Percentiles rank a stretch among this genome's conserved stretches.
phyloP scores from a whole-genome alignment of 1,140 invertebrate species.

The Zophobas morio region DNA sequence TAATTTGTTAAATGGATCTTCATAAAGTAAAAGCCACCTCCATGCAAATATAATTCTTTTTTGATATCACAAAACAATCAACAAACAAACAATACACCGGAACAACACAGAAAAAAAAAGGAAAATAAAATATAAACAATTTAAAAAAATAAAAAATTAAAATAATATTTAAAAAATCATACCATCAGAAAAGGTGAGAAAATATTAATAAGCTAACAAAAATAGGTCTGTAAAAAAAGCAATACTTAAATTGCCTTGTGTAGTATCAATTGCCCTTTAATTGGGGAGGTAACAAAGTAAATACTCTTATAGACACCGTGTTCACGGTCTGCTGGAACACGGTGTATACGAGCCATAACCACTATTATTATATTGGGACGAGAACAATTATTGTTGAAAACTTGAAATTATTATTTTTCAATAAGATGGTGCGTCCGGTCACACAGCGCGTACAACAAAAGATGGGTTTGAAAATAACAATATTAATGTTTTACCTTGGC shows the following conservation, averaged over 20 bases:
- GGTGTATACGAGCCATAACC: background rate
- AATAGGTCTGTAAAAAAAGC: background rate
- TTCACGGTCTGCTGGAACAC: background rate
- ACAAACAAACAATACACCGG: conserved; percentile 14
- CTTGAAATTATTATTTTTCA: background rate
- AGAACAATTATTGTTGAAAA: background rate
- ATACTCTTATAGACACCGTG: background rate
- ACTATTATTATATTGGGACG: background rate
- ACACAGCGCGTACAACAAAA: too few relatives aligned
- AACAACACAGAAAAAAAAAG: conserved; percentile 2
- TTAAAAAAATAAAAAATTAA: background rate
- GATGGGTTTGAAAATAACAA: background rate
- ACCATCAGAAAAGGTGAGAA: conserved; percentile 4
- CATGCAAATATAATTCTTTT: conserved; percentile 16
- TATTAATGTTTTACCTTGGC: background rate
- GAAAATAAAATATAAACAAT: background rate
- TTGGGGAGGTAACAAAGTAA: conserved; percentile 3
- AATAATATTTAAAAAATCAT: conserved; percentile 4
- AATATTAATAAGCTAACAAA: conserved; percentile 18
- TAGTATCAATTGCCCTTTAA: conserved; percentile 7
- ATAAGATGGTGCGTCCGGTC: background rate
- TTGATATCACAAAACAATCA: conserved; percentile 19
- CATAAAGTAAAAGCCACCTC: too few relatives aligned
- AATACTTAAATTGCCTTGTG: conserved; percentile 9
- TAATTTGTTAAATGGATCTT: too few relatives aligned